Conservation (phyloP, 2,113 vertebrate genomes). For the Paramisgurnus dabryanus region DNA sequence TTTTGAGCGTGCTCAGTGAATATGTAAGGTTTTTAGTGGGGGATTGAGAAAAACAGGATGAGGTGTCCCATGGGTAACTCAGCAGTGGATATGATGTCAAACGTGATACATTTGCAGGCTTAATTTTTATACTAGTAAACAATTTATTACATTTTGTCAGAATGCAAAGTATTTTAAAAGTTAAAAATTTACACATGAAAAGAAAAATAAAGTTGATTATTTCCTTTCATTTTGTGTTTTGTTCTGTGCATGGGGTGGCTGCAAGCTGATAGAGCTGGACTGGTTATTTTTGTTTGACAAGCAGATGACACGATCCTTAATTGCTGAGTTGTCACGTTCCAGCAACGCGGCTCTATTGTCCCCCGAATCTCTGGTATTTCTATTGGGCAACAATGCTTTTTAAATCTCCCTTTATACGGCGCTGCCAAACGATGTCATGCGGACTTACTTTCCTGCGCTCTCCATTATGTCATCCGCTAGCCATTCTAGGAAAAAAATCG, state of each 20-base stretch:
- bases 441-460: constrained; percentile 83
- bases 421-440: constrained; percentile 86
- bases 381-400: constrained; percentile 83
- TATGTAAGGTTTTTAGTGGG: constrained; percentile 86
- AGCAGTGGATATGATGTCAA: constrained; percentile 5
- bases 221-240: neutral
- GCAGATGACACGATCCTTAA: constrained; percentile 62
- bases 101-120: neutral
- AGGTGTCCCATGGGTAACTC: constrained; percentile 79
- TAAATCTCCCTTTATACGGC: constrained; percentile 87
- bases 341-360: constrained; percentile 79
- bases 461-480: constrained; percentile 93
- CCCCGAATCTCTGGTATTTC: constrained; percentile 79
- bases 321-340: constrained; percentile 79
- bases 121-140: too few relatives aligned
- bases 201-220: neutral
- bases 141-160: too few relatives aligned
- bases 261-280: constrained; percentile 19
- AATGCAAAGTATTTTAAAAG: too few relatives aligned
- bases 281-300: constrained; percentile 57
- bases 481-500: constrained; percentile 85
- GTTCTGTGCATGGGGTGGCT: constrained; percentile 14
- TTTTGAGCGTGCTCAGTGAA: constrained; percentile 87
- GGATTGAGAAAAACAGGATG: constrained; percentile 78
- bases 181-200: too few relatives aligned